Conservation (phyloP, 2,888 invertebrate genomes). For the Drosophila algonquin region DNA sequence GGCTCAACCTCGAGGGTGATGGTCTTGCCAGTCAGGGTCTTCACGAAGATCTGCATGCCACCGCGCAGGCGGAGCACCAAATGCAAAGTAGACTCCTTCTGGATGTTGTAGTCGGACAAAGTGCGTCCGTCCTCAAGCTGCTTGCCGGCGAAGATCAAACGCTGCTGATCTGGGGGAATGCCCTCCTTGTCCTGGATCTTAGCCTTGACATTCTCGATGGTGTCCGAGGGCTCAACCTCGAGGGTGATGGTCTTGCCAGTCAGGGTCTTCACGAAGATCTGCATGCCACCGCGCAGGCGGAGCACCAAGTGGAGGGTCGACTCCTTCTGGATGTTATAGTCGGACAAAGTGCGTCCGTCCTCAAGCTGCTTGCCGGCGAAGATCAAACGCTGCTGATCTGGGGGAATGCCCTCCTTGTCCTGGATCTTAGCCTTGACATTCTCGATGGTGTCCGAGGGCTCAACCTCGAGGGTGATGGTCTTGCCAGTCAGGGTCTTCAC, state of each 20-base stretch:
- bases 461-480: slow-evolving; percentile 36
- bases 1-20: slow-evolving; percentile 34
- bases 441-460: slow-evolving; percentile 35
- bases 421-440: slow-evolving; percentile 40
- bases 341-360: slow-evolving; percentile 35
- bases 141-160: slow-evolving; percentile 37
- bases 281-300: slow-evolving; percentile 36
- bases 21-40: slow-evolving; percentile 36
- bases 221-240: slow-evolving; percentile 33
- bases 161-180: slow-evolving; percentile 38
- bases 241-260: slow-evolving; percentile 38
- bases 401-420: slow-evolving; percentile 40
- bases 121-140: slow-evolving; percentile 37
- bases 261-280: slow-evolving; percentile 34
- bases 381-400: slow-evolving; percentile 42
- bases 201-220: slow-evolving; percentile 36
- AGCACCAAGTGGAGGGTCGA: slow-evolving; percentile 35
- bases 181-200: slow-evolving; percentile 42
- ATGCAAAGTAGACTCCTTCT: slow-evolving; percentile 30
- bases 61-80: slow-evolving; percentile 35
- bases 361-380: slow-evolving; percentile 39
- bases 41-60: slow-evolving; percentile 36
- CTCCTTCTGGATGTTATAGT: slow-evolving; percentile 42
- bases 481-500: slow-evolving; percentile 37
- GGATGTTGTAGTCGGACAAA: slow-evolving; percentile 36